phyloP scores from a whole-genome alignment of 2,888 invertebrate species.

The Catocala sponsa region DNA sequence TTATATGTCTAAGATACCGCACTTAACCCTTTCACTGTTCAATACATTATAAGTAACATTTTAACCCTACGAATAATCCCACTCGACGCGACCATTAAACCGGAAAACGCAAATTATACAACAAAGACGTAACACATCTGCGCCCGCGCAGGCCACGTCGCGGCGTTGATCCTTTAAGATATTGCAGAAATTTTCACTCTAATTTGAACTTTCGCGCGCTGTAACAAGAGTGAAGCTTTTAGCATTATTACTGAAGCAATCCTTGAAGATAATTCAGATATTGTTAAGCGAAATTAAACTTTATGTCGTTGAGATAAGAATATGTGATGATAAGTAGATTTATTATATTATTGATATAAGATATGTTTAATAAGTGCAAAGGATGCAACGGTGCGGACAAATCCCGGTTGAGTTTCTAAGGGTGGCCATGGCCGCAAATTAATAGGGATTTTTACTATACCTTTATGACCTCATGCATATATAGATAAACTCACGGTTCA shows the following conservation, averaged over 20 bases:
- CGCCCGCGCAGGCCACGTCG: slow-evolving; percentile 64
- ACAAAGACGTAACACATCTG: slow-evolving; percentile 87
- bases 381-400: slow-evolving; percentile 77
- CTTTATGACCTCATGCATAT: too few relatives aligned
- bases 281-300: slow-evolving; percentile 45
- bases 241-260: slow-evolving; percentile 1
- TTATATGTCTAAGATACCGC: slow-evolving; percentile 17
- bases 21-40: slow-evolving; percentile 63
- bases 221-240: slow-evolving; percentile 4
- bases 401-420: slow-evolving; percentile 70
- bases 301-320: slow-evolving; percentile 53
- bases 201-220: slow-evolving; percentile 47
- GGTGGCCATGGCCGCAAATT: slow-evolving; percentile 54
- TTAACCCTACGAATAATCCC: slow-evolving; percentile 60
- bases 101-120: slow-evolving; percentile 87
- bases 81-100: slow-evolving; percentile 82
- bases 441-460: neutral
- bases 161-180: slow-evolving; percentile 46
- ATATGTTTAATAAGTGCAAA: slow-evolving; percentile 84
- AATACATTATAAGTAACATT: slow-evolving; percentile 40
- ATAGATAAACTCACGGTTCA: too few relatives aligned
- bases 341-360: slow-evolving; percentile 84
- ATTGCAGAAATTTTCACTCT: slow-evolving; percentile 18
- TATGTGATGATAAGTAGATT: slow-evolving; percentile 62
- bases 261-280: slow-evolving; percentile 12